phyloP scores from a whole-genome alignment of 2,888 invertebrate species.

The Lamellibrachia columna region DNA sequence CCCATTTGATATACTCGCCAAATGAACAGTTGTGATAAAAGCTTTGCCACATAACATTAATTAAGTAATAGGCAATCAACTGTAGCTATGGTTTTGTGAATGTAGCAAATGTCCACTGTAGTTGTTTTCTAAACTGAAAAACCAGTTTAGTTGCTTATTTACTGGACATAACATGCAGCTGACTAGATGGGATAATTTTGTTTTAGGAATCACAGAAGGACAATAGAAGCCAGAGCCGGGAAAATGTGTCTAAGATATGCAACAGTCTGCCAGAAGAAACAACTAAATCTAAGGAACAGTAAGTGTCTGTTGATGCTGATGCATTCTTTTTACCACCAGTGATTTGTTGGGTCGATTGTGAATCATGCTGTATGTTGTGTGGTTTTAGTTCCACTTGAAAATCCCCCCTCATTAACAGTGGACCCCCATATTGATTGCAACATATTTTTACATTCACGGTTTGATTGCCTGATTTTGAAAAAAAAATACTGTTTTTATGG shows the following conservation, averaged over 20 bases:
- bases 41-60: background rate
- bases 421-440: background rate
- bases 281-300: background rate
- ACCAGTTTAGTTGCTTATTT: background rate
- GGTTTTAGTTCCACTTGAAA: too few species aligned
- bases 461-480: background rate
- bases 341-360: too few species aligned
- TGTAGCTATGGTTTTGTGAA: too few species aligned
- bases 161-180: background rate
- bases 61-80: too few species aligned
- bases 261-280: background rate
- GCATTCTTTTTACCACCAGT: too few species aligned
- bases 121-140: too few species aligned
- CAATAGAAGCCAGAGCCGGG: constrained; percentile 8
- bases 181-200: background rate
- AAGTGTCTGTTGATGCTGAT: background rate
- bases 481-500: too few species aligned
- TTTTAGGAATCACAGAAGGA: background rate
- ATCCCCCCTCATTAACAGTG: background rate
- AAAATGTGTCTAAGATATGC: background rate
- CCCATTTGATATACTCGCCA: background rate
- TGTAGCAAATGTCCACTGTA: too few species aligned
- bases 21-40: background rate
- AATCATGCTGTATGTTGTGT: too few species aligned
- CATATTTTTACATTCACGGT: background rate